Conservation (phyloP, 2,797 vertebrate genomes). For the Euthynnus affinis region DNA sequence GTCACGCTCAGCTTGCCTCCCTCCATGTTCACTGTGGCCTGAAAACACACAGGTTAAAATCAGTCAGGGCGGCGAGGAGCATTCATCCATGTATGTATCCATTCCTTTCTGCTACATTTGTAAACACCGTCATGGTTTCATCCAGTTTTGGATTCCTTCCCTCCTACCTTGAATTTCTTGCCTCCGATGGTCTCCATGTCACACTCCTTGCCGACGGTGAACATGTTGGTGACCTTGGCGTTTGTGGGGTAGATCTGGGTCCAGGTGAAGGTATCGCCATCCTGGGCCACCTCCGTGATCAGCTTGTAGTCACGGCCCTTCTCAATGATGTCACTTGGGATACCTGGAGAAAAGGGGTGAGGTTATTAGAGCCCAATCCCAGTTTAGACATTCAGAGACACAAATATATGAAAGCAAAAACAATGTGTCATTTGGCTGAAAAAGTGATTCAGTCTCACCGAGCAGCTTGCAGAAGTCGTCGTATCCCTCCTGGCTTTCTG, state of each 20-base stretch:
- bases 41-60: conserved; percentile 38
- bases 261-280: conserved; percentile 88
- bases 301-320: conserved; percentile 91
- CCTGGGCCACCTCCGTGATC: conserved; percentile 90
- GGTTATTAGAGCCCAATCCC: not conserved
- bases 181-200: conserved; percentile 93
- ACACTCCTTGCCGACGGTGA: conserved; percentile 88
- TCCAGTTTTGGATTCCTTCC: not conserved
- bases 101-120: not conserved
- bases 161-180: conserved; percentile 93
- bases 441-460: conserved; percentile 82
- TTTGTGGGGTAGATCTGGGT: conserved; percentile 87
- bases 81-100: not conserved
- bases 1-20: conserved; percentile 86
- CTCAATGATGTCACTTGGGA: conserved; percentile 87
- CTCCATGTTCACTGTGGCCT: conserved; percentile 91
- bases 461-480: conserved; percentile 91
- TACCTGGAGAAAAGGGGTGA: conserved; percentile 78
- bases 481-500: conserved; percentile 92
- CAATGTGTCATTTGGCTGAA: not conserved
- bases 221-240: conserved; percentile 88
- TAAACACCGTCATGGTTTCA: not conserved
- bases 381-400: not conserved
- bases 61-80: not conserved
- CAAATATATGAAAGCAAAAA: not conserved